These are phyloP conservation scores for Candidula unifasciata DNA, from an alignment of 2,888 invertebrate genomes.

Conservation along the genomic window DNA sequence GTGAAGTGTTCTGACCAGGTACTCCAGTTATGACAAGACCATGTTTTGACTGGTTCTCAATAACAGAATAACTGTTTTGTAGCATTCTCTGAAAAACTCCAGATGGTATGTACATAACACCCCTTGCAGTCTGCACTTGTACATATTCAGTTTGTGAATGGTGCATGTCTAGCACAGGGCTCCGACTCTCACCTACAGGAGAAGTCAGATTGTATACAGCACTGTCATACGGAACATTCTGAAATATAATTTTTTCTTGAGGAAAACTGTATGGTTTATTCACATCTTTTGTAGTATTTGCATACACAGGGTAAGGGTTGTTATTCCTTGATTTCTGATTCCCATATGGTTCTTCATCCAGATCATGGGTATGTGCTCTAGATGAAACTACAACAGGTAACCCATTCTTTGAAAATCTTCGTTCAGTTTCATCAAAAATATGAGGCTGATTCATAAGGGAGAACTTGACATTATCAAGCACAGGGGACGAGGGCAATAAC, in stretches of 20 bases:
- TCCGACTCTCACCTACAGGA: neutral
- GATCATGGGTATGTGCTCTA: too few species aligned
- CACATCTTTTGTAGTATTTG: neutral
- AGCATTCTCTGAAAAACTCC: neutral
- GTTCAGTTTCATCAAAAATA: too few species aligned
- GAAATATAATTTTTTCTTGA: neutral
- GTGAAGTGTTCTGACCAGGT: neutral
- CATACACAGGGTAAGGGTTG: neutral
- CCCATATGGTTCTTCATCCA: neutral
- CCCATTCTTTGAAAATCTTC: too few species aligned
- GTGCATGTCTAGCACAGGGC: neutral
- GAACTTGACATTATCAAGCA: too few species aligned
- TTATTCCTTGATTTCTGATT: neutral
- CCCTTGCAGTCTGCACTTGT: neutral
- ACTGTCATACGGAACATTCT: neutral
- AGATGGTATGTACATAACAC: neutral
- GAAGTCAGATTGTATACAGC: neutral
- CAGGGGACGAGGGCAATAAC: too few species aligned
- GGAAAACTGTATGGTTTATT: neutral
- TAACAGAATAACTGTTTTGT: neutral
- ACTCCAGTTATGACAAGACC: neutral
- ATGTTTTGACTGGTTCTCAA: neutral
- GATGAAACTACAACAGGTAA: too few species aligned
- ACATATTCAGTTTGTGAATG: neutral
- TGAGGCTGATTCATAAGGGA: too few species aligned